Evolutionary conservation across 2,113 vertebrate species (phyloP), one percentile per base, ranked within the genome.

Genomic region (Phyllostomus hastatus): DNA sequence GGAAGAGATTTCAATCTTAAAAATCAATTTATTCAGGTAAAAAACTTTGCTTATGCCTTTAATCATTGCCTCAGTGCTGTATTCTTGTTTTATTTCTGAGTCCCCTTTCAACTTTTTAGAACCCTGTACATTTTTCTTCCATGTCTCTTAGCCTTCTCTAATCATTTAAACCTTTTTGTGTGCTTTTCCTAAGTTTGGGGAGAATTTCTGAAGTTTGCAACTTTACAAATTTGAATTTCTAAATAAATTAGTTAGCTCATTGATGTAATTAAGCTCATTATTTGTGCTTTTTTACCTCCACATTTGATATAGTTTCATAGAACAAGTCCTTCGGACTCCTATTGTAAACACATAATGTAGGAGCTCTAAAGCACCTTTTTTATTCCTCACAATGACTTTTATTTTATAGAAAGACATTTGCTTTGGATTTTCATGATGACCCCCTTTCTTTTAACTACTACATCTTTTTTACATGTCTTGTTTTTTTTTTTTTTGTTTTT

Each of bases 391-490:
- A 69, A 41, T 54, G 73, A 94, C 95, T 76, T 96, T 78, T 92
- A 90, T 95, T 90, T 97, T 92, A 73, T 46, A 50, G 52, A 69
- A 92, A 95, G 85, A 73, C 11, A 50, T 88, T 95, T 94, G 59
- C 80, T 95, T 54, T 82, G 85, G 95, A 88, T 96, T 94, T 70
- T 95, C 72, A 69, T 57, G 76, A 48, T 4, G 26, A 59, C 85
- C 7, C 10, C 17, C 93, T 87, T 75, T 91, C 54, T 96, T 94
- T 95, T 72, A 97, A 91, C 70, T 38, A 33, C 66, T 33, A 2
- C 73, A 22, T 87, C 46, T 66, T 95, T 91, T 91, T 81, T 61
- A 52, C 70, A 61, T 15, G 50, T 26, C 54, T 80, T 70, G 10
- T 88, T 50, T 54, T 70, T 57, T 79, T 88, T 83, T 57, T 79